phyloP scores from a whole-genome alignment of 2,113 vertebrate genomes.

The Sebastes schlegelii region DNA sequence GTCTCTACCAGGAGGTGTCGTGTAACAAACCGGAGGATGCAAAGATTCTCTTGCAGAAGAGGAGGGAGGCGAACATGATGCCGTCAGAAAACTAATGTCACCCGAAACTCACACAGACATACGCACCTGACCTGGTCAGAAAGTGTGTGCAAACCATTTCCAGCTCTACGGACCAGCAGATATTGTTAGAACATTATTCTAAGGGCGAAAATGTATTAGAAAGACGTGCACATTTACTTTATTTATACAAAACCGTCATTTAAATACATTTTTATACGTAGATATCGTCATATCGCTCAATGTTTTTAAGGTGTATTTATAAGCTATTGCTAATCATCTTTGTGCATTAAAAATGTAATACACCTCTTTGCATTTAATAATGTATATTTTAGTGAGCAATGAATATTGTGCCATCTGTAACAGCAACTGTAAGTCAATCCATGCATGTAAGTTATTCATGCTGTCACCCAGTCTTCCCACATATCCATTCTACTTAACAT shows the following conservation, averaged over 20 bases:
- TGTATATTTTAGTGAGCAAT: slow-evolving; percentile 45
- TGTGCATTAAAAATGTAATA: slow-evolving; percentile 26
- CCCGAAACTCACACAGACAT: not conserved
- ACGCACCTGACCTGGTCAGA: slow-evolving; percentile 18
- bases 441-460: slow-evolving; percentile 78
- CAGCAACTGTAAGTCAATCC: slow-evolving; percentile 68
- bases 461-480: slow-evolving; percentile 69
- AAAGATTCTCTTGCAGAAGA: slow-evolving; percentile 27
- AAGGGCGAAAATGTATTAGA: not conserved
- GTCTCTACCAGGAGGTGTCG: slow-evolving; percentile 75
- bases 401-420: slow-evolving; percentile 65
- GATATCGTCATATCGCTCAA: not conserved
- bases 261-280: not conserved
- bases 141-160: not conserved
- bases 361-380: slow-evolving; percentile 40
- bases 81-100: slow-evolving; percentile 3
- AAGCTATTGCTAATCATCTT: not conserved
- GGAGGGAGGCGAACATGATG: not conserved
- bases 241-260: not conserved
- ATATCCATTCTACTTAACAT: slow-evolving; percentile 62
- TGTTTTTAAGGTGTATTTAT: not conserved
- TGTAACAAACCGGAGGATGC: slow-evolving; percentile 36
- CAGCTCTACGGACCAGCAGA: not conserved
- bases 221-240: not conserved
- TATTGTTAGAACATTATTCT: not conserved